A percentile compares a stretch with the other conserved stretches of the same genome.
Conservation (phyloP, 2,888 invertebrate genomes). For the Chrysotoxum bicinctum region DNA sequence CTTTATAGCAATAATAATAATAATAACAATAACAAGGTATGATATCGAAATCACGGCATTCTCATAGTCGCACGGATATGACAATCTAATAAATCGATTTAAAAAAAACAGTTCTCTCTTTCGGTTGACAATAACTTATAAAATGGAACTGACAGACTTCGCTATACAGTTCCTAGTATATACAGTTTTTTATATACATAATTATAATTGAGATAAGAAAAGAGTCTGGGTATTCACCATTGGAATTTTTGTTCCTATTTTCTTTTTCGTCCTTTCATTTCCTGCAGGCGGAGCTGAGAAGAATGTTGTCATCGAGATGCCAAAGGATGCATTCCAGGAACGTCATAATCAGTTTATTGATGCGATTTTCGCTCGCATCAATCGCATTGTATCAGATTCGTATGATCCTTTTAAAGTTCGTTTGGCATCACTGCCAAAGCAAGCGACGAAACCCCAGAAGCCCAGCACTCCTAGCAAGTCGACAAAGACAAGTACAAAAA, state of each 20-base stretch:
- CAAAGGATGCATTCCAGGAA: constrained; percentile 84
- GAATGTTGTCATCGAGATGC: constrained; percentile 81
- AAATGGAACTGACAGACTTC: background rate
- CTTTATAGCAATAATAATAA: constrained; percentile 3
- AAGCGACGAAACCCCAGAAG: constrained; percentile 63
- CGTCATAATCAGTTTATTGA: constrained; percentile 94
- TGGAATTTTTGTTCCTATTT: constrained; percentile 7
- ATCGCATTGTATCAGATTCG: constrained; percentile 89
- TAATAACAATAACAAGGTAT: background rate
- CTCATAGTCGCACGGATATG: background rate
- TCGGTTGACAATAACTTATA: constrained; percentile 13
- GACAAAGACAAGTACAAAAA: constrained; percentile 59
- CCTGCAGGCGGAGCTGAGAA: constrained; percentile 73
- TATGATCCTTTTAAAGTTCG: constrained; percentile 92
- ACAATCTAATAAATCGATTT: constrained; percentile 39
- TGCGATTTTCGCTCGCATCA: constrained; percentile 90
- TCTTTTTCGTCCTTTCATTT: constrained; percentile 34
- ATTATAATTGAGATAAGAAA: background rate
- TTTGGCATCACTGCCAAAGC: constrained; percentile 74
- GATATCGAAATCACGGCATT: constrained; percentile 22
- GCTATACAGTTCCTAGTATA: background rate
- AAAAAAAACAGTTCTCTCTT: constrained; percentile 26
- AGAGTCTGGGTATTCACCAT: background rate
- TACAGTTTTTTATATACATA: background rate
- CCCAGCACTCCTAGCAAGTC: constrained; percentile 36